Conservation (phyloP, 2,113 vertebrate genomes). For the Apus apus region DNA sequence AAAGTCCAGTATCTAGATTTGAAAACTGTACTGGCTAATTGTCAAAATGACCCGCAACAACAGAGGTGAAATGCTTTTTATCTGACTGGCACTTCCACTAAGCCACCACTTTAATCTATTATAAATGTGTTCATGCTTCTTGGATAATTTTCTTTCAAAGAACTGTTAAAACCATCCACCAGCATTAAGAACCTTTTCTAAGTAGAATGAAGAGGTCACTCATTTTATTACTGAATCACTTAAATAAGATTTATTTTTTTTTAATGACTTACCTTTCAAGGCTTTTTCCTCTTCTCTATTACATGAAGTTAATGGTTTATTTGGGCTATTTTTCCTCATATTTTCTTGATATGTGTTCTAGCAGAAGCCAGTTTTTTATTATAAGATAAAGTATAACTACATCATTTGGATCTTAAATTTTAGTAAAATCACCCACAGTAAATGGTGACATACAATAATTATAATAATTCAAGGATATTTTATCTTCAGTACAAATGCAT, state of each 20-base stretch:
- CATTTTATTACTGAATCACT: not conserved
- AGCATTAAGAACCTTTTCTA: not conserved
- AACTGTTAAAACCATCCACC: not conserved
- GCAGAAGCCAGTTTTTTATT: not conserved
- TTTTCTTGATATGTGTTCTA: not conserved
- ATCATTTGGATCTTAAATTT: not conserved
- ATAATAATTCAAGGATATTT: not conserved
- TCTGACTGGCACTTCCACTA: not conserved
- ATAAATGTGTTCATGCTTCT: not conserved
- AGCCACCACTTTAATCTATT: not conserved
- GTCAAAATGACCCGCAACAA: fast-evolving
- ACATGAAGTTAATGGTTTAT: not conserved
- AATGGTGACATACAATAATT: not conserved
- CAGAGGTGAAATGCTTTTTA: not conserved
- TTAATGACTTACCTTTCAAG: not conserved
- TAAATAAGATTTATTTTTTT: not conserved
- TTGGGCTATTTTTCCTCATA: fast-evolving
- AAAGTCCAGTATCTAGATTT: not conserved
- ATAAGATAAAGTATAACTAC: not conserved
- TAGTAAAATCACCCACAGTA: not conserved
- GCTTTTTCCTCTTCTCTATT: not conserved
- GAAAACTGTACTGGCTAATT: not conserved
- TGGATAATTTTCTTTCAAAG: not conserved
- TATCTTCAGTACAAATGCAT: not conserved
- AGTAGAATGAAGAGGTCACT: not conserved